Evolutionary conservation across 2,888 invertebrate species (phyloP).

Genomic region (Ditylenchus weischeri): DNA sequence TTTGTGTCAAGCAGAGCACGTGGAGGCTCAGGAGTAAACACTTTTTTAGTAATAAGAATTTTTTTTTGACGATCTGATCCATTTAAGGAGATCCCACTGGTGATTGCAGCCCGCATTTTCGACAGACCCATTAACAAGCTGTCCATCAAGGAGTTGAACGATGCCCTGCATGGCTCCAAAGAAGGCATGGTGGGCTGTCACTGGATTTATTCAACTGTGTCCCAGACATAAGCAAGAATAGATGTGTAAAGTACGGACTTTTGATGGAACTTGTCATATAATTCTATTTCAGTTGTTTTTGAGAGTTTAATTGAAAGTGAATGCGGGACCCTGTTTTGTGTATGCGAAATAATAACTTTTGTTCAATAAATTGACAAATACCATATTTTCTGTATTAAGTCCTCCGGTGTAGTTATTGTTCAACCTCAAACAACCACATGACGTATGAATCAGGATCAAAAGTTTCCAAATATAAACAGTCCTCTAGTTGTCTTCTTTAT

Average conservation of each 20-base stretch:
- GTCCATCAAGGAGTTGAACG: constrained; percentile 48
- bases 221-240: constrained; percentile 36
- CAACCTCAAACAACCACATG: too few species aligned
- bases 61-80: background rate
- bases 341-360: background rate
- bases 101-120: constrained; percentile 56
- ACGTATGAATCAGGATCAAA: too few species aligned
- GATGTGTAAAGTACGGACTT: background rate
- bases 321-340: background rate
- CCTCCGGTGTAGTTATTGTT: too few species aligned
- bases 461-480: too few species aligned
- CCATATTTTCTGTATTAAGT: too few species aligned
- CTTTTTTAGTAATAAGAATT: background rate
- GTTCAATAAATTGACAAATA: background rate
- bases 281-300: too few species aligned
- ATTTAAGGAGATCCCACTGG: constrained; percentile 55
- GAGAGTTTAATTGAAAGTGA: background rate
- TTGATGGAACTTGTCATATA: too few species aligned
- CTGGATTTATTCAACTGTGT: constrained; percentile 55
- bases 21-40: constrained; percentile 36
- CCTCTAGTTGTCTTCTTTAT: too few species aligned
- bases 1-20: constrained; percentile 56
- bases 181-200: constrained; percentile 55
- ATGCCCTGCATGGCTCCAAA: constrained; percentile 53
- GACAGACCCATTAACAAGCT: constrained; percentile 57